These are phyloP conservation scores for Trachemys scripta DNA, from an alignment of 2,113 vertebrate genomes.

Conservation along the genomic window DNA sequence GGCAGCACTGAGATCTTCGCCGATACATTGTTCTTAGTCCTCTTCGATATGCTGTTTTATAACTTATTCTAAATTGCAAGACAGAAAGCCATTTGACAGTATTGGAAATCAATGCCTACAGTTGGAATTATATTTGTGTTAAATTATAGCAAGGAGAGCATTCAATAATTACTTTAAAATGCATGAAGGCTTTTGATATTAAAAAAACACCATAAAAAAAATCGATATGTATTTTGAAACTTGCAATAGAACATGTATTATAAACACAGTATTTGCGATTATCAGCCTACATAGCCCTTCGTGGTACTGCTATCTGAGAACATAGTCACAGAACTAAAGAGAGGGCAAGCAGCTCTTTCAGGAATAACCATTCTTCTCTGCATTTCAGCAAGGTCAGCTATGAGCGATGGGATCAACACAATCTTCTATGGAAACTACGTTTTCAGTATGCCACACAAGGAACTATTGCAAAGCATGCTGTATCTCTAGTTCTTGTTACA, in stretches of 20 bases:
- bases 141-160: conserved; percentile 67
- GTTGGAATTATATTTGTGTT: conserved; percentile 74
- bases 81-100: conserved; percentile 70
- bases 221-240: conserved; percentile 64
- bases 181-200: conserved; percentile 69
- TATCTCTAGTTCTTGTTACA: neutral
- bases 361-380: conserved; percentile 26
- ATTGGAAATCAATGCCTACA: conserved; percentile 78
- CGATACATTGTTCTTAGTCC: conserved; percentile 98
- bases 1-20: conserved; percentile 97
- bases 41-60: conserved; percentile 96
- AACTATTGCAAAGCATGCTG: neutral
- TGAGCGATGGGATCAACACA: neutral
- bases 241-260: conserved; percentile 21
- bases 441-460: neutral
- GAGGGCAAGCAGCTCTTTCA: neutral
- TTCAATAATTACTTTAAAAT: conserved; percentile 81
- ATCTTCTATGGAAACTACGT: neutral
- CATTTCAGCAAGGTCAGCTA: conserved; percentile 16
- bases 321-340: neutral
- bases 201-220: conserved; percentile 74
- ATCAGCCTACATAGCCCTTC: neutral
- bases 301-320: neutral
- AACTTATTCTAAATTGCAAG: conserved; percentile 92
- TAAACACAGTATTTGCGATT: neutral